Evolutionary conservation across 1,140 invertebrate species (phyloP), one percentile per base, ranked within the genome.

Genomic region (Drusus annulatus): DNA sequence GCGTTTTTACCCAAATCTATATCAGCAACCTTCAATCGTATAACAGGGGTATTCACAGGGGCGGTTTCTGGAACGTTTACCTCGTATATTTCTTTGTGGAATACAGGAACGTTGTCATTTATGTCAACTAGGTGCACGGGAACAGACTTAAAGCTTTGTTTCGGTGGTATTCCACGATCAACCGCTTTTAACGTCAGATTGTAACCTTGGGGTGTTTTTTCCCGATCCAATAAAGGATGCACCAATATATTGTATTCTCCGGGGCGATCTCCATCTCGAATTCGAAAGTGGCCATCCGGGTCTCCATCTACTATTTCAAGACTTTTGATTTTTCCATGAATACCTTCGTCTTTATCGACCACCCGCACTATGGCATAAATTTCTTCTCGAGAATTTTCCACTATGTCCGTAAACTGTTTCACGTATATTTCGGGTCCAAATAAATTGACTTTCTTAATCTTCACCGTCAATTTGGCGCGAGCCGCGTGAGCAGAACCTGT

Each of bases 281-380:
- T 91, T 15, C 93, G 90, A 87, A 97, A 96, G 87, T 95, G 92
- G 6, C 94, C 94, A 81, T 95, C 93, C 1, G 94, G 93, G 87
- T 96, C 95, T 0, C 95, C 95, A 58, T 94, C 93, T 5, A 95
- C 91, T 76, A 98, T 97, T 81, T 95, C 93, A 50, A 98, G 88
- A 63, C 90, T 91, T 7, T 91, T 91, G 36, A 98, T 94, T 84
- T 95, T 88, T 0, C 96, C 96, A 87, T 96, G 95, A 2, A 92
- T 87, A 0, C 96, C 96, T 58, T 88, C 88, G 87, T 98, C 96
- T 25, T 91, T 89, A 85, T 98, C 96, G 17, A 91, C 89, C 0
- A 97, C 94, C 10, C 91, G 91, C 0, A 98, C 93, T 58, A 97
- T 95, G 0, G 96, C 96, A 86, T 96, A 97, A 77, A 96, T 95